A percentile compares a stretch with the other conserved stretches of the same genome.
Conservation (phyloP, 2,797 vertebrate genomes). For the Gobionotothen gibberifrons region DNA sequence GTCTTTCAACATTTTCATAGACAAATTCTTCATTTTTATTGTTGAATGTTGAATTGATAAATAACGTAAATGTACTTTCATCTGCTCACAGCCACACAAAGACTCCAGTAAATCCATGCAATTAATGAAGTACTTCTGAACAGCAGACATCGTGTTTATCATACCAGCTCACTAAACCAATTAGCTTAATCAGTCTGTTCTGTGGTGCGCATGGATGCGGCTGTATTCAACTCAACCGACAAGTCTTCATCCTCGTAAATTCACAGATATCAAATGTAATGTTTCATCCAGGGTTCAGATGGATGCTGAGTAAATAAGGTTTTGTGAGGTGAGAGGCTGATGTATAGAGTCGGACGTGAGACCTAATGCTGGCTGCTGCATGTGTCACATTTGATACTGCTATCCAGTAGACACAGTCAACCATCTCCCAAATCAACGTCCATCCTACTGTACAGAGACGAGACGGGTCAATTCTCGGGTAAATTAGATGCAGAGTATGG, state of each 20-base stretch:
- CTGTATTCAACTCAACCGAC: constrained; percentile 36
- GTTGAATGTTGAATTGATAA: neutral
- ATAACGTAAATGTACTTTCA: constrained; percentile 19
- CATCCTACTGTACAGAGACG: constrained; percentile 41
- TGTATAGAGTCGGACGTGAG: constrained; percentile 78
- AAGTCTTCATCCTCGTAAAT: constrained; percentile 54
- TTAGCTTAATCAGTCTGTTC: constrained; percentile 43
- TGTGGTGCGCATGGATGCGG: constrained; percentile 45
- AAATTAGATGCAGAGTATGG: constrained; percentile 44
- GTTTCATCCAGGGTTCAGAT: constrained; percentile 43
- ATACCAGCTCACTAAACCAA: constrained; percentile 44
- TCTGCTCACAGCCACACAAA: neutral
- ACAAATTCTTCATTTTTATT: neutral
- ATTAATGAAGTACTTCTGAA: constrained; percentile 32
- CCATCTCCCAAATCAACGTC: constrained; percentile 76
- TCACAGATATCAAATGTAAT: constrained; percentile 65
- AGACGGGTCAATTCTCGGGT: constrained; percentile 50
- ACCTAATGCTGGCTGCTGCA: constrained; percentile 77
- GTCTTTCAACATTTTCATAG: neutral
- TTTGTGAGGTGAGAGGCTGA: constrained; percentile 67
- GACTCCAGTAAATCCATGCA: constrained; percentile 15
- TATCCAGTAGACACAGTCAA: constrained; percentile 68
- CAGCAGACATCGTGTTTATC: constrained; percentile 35
- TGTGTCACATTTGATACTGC: constrained; percentile 83
- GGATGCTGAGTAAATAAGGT: constrained; percentile 70